Base-by-base conservation (phyloP, 2,888 invertebrate genomes). In the Merodon equestris region DNA sequence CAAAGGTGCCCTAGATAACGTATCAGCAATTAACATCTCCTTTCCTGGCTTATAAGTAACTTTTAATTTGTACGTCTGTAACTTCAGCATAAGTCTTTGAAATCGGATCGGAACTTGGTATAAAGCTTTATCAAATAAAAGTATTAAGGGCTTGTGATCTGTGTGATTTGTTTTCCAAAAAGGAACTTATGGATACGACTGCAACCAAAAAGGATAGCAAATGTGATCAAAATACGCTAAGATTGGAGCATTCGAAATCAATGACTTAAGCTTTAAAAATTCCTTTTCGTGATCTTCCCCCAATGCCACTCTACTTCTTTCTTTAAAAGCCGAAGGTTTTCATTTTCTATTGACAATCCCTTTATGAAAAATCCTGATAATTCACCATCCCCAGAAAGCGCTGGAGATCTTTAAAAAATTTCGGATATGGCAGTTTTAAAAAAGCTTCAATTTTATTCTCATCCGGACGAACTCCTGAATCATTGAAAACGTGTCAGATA, bases 111-210 rank as follows among this genome's bases (percentile, higher is more conserved):
- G 53, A 18, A 53, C 53, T 40, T 53, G n/a, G 18, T 53, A 12
- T 38, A 53, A 40, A 13, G 40, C 17, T 1, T 53, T 53, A 1
- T 4, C 10, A 38, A 53, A 53, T n/a, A 53, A 14, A 17, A 38
- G 53, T 13, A 53, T 40, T 17, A 70, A 44, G 7, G 75, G 75
- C n/a, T 75, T 70, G 40, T 75, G 75, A 57, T 75, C 68, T n/a
- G 75, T 70, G n/a, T 68, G 61, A n/a, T 68, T 68, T 13, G 72
- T 38, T 9, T 44, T 44, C 44, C 44, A 44, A 44, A 44, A n/a
- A 44, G 14, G 14, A 44, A 44, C 44, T 44, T 44, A n/a, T 44
- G 44, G n/a, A 44, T 14, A 7, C 44, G 13, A 14, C 14, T 14
- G 9, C 44, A 44, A 13, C 44, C 44, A 44, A 44, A 44, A 7